Conservation (phyloP, 2,888 invertebrate genomes). For the Synergus laeviventris region DNA sequence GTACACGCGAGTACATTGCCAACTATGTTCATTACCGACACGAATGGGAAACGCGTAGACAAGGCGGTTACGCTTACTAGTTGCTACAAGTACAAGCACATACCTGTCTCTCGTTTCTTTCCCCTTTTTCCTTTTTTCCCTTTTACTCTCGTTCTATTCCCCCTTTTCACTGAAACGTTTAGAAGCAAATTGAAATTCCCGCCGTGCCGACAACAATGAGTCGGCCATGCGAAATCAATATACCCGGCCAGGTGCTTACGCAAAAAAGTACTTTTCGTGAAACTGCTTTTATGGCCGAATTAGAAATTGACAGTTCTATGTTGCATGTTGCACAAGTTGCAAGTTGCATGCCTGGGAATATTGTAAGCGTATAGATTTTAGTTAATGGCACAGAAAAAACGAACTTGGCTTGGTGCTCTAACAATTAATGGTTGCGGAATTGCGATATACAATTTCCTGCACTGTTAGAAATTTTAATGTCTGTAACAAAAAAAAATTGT, state of each 20-base stretch:
- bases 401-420: background rate
- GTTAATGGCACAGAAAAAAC: background rate
- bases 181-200: slow-evolving; percentile 55
- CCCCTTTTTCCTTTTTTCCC: background rate
- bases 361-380: background rate
- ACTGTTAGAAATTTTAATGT: too few relatives aligned
- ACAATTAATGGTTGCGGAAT: background rate
- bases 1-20: slow-evolving; percentile 47
- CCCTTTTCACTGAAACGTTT: slow-evolving; percentile 53
- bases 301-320: background rate
- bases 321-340: background rate
- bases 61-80: slow-evolving; percentile 8
- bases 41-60: slow-evolving; percentile 46
- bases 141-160: slow-evolving; percentile 16
- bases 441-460: too few relatives aligned
- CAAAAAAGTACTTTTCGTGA: background rate
- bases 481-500: too few relatives aligned
- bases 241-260: background rate
- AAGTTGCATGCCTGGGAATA: background rate
- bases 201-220: slow-evolving; percentile 46
- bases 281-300: background rate
- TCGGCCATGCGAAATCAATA: background rate
- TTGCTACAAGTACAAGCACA: slow-evolving; percentile 5
- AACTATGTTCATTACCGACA: slow-evolving; percentile 55
- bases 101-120: slow-evolving; percentile 33